phyloP scores from a whole-genome alignment of 2,797 vertebrate genomes.

The Sylvilagus floridanus region DNA sequence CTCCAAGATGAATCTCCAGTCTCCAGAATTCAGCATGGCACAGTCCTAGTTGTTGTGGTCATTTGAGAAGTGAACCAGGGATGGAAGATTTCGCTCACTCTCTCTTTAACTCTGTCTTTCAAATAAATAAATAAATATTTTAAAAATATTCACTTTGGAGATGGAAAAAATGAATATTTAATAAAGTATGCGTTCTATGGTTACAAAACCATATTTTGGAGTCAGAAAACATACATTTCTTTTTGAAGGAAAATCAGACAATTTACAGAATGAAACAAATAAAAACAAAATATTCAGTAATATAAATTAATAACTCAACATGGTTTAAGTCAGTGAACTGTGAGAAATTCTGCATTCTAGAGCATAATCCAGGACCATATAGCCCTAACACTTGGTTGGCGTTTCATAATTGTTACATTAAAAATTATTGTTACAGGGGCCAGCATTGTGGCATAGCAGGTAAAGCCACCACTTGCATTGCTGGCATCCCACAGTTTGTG shows the following conservation, averaged over 20 bases:
- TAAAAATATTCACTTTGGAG: not conserved
- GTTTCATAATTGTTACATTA: not conserved
- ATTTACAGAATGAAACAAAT: not conserved
- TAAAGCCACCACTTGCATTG: too few species aligned
- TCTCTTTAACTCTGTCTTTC: too few species aligned
- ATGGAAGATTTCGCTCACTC: too few species aligned
- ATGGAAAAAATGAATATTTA: not conserved
- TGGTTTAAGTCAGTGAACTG: not conserved
- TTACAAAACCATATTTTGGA: constrained; percentile 40
- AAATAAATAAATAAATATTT: not conserved
- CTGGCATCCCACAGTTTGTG: too few species aligned
- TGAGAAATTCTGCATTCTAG: constrained; percentile 4
- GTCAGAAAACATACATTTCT: not conserved
- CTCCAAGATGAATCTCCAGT: too few species aligned
- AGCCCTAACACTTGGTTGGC: not conserved
- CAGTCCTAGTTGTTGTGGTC: too few species aligned
- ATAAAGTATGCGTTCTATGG: constrained; percentile 20
- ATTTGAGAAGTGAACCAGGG: too few species aligned
- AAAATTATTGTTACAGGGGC: not conserved
- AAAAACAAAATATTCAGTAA: not conserved
- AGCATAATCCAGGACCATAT: not conserved
- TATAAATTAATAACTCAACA: not conserved
- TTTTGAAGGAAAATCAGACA: constrained; percentile 9
- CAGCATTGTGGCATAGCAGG: too few species aligned
- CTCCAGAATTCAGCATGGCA: too few species aligned